Conservation (phyloP, 2,113 vertebrate genomes). For the Octodon degus region DNA sequence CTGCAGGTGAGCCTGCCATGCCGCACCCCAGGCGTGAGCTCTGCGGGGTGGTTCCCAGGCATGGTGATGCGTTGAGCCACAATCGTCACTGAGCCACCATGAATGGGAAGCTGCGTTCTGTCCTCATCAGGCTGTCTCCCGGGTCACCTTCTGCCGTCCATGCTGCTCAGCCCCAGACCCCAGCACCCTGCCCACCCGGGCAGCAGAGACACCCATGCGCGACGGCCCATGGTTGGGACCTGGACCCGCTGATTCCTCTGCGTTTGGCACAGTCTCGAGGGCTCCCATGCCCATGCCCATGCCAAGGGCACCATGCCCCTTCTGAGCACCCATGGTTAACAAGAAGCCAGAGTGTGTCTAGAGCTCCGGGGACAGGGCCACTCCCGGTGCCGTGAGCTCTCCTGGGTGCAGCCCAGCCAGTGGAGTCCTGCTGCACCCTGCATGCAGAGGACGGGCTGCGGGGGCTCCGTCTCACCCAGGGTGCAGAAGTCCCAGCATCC, state of each 20-base stretch:
- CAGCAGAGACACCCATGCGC: too few relatives aligned
- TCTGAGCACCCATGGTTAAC: neutral
- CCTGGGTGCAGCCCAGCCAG: neutral
- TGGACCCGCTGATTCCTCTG: neutral
- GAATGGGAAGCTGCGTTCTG: accelerated
- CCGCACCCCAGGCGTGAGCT: neutral
- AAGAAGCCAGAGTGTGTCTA: accelerated
- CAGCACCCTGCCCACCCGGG: neutral
- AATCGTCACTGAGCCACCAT: neutral
- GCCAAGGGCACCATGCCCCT: neutral
- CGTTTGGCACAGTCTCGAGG: neutral
- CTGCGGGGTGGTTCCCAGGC: too few relatives aligned
- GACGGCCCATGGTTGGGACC: neutral
- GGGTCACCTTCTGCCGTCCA: neutral
- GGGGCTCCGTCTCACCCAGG: neutral
- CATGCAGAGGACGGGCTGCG: neutral
- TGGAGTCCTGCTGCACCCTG: neutral
- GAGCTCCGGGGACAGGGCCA: neutral
- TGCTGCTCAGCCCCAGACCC: neutral
- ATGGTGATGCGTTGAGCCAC: too few relatives aligned
- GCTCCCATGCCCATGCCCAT: too few relatives aligned
- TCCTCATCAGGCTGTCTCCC: neutral
- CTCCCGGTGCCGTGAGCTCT: too few relatives aligned
- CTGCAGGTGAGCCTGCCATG: accelerated
- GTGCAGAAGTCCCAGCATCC: neutral